These are phyloP conservation scores for Cryptoleucopteryx plumbea DNA, from an alignment of 2,113 vertebrate species.

Conservation along the genomic window DNA sequence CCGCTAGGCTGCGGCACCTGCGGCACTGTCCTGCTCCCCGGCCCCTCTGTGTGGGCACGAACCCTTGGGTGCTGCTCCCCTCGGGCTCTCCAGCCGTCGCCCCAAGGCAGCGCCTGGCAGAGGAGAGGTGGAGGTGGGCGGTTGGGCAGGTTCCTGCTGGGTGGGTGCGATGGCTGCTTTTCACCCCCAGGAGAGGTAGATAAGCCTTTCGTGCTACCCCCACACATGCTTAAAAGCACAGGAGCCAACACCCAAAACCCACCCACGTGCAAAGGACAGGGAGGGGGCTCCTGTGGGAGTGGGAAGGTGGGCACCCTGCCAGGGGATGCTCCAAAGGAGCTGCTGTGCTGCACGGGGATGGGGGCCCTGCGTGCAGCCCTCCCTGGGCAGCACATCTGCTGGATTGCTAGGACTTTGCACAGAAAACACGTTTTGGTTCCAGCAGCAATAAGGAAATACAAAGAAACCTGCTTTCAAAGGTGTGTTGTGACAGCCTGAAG, in stretches of 20 bases:
- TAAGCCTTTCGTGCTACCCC: neutral
- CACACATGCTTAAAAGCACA: neutral
- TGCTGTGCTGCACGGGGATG: neutral
- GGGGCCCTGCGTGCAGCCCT: neutral
- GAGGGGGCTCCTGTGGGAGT: neutral
- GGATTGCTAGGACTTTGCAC: neutral
- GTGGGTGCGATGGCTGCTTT: neutral
- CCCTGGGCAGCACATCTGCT: neutral
- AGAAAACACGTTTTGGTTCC: neutral
- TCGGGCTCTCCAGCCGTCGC: neutral
- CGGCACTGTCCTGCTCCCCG: accelerated
- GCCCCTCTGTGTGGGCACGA: neutral
- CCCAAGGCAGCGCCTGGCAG: neutral
- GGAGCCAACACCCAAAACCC: neutral
- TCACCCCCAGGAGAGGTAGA: neutral
- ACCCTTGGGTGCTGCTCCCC: neutral
- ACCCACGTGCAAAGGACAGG: neutral
- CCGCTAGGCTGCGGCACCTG: neutral
- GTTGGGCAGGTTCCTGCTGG: neutral
- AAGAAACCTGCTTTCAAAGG: neutral
- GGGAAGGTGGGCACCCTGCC: accelerated
- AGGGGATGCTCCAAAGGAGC: neutral
- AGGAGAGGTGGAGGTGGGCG: neutral
- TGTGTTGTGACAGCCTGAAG: neutral
- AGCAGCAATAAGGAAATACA: neutral